Base-by-base conservation (phyloP, 2,113 vertebrate genomes). In the Laterallus jamaicensis region DNA sequence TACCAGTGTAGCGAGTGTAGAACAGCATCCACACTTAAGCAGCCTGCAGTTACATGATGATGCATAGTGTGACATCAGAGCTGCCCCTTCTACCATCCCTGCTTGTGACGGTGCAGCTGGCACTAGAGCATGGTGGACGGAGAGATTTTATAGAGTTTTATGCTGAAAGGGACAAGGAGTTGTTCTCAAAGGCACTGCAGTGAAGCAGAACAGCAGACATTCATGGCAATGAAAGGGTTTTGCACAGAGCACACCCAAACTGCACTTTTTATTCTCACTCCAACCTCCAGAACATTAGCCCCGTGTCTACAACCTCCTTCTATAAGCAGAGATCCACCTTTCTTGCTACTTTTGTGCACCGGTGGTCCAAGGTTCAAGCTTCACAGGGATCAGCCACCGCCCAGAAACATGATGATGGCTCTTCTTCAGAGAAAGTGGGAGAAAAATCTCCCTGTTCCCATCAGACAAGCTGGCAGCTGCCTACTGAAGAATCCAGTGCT, bases 51-150 rank as follows among this genome's bases (percentile, higher is more conserved):
- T 59, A 31, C 5, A 70, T 10, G 50, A 31, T 1, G 2, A 47
- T 9, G 17, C 12, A 11, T 0, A 0, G 29, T 31, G 12, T 13
- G 2, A 77, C 2, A 0, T 55, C 37, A 86, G 15, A 81, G 9
- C 20, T 32, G 40, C 8, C 35, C 63, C 50, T 66, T 70, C 5
- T 4, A 47, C 62, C 40, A 63, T 17, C 24, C 26, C 52, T 47
- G 37, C 19, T 52, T 28, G 31, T 4, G 3, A 39, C 0, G 1
- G 29, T 4, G 9, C 7, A 15, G 16, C 20, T 54, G 13, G 19
- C 4, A 14, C 44, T 70, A 55, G 55, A 64, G n/a, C 25, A 3
- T 4, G 2, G 9, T 12, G 11, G n/a, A 21, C 3, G 1, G 25
- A 31, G 39, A 67, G 31, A 42, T 37, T 37, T 42, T 56, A 32